phyloP scores from a whole-genome alignment of 2,113 vertebrate genomes.

The Perognathus longimembris region DNA sequence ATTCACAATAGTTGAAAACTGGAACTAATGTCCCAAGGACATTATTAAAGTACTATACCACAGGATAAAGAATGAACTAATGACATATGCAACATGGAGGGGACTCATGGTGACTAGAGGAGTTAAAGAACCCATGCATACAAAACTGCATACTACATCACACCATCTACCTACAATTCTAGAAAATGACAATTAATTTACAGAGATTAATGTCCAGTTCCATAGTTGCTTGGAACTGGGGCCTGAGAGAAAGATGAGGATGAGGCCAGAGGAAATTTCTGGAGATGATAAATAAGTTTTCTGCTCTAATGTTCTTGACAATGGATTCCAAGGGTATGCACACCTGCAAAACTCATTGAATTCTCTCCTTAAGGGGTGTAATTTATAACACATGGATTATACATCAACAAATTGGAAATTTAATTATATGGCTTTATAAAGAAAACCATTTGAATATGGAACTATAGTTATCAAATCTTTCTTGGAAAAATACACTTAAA shows the following conservation, averaged over 20 bases:
- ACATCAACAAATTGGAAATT: conserved; percentile 4
- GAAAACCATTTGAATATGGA: conserved; percentile 4
- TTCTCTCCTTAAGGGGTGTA: background rate
- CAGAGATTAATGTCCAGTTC: conserved; percentile 14
- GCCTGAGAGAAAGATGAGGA: background rate
- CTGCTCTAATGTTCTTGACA: background rate
- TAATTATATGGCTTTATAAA: conserved; percentile 2
- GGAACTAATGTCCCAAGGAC: background rate
- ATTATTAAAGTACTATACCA: background rate
- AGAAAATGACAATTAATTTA: conserved; percentile 36
- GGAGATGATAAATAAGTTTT: background rate
- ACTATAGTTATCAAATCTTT: conserved; percentile 11
- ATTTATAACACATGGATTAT: background rate
- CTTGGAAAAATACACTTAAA: background rate
- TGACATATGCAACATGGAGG: background rate
- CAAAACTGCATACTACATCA: background rate
- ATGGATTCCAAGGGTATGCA: background rate
- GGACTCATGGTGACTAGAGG: background rate
- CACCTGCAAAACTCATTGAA: background rate
- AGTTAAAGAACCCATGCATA: conserved; percentile 18
- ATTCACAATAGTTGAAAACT: conserved; percentile 4
- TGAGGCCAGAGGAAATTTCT: background rate
- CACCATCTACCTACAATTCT: conserved; percentile 16
- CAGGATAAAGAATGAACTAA: background rate
- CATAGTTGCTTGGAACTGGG: background rate